Base-by-base conservation (phyloP, 2,797 vertebrate genomes). In the Channa striata region DNA sequence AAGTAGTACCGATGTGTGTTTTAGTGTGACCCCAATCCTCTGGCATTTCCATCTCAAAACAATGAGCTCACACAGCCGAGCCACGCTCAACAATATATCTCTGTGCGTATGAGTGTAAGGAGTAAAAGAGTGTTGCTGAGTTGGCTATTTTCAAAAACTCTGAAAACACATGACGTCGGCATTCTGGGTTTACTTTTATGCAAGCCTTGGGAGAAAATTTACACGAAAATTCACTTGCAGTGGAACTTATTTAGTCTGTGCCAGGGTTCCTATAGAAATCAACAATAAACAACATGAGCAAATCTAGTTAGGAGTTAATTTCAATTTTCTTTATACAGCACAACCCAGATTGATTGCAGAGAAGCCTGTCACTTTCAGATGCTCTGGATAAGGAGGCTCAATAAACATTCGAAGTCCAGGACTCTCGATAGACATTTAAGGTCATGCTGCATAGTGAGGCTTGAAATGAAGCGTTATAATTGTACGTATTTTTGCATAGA, bases 11-110 rank as follows among this genome's bases (percentile, higher is more conserved):
- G 71, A 36, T 74, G 67, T 74, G 60, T 67, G 62, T 84, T 74
- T 74, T 64, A 86, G 79, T 64, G 76, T 85, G 80, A 87, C 78
- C 84, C 85, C 80, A 85, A 56, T 85, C 72, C 72, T 86, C 79
- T 85, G 91, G 84, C 82, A 90, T 93, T 93, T 91, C 90, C 90
- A 91, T 92, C 49, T 87, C 80, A 88, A 92, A 93, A 91, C 88
- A 92, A 86, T 91, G 89, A 91, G 81, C 88, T 92, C 90, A 91
- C 88, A 87, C 82, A 78, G 78, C 74, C 85, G 87, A 79, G 85
- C 82, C 85, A 57, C 81, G 74, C 69, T 84, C 72, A 70, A 91
- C 89, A 92, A 86, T 84, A 84, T 92, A 59, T 53, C 77, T 66
- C 74, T 84, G 56, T 89, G 85, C 85, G 73, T 64, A 42, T 48